Evolutionary conservation across 1,140 invertebrate species (phyloP), one percentile per base, ranked within the genome.

Genomic region (Venustaconcha ellipsiformis): DNA sequence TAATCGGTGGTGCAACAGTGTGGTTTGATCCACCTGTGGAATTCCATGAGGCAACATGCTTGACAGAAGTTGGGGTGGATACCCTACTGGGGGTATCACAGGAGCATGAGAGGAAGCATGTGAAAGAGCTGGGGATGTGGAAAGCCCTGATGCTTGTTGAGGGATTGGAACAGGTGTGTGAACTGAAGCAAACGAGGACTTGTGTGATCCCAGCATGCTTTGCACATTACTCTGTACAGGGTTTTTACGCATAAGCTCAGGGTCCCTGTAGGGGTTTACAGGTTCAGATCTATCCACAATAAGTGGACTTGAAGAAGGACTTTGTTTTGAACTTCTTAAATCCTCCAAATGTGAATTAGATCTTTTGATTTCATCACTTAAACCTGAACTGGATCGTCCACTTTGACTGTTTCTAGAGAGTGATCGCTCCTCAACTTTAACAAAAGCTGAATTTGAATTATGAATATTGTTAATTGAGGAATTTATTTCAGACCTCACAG

Each of bases 211-310:
- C 71, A 81, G 72, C 79, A 82, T 82, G 66, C 79, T 84, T 26
- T 78, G 82, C 60, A 86, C 80, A 78, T 84, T 86, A 78, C 85
- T 88, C 57, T 85, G 83, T 55, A 88, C 88, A 73, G 82, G 80
- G 74, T 89, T 88, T 80, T 87, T 88, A 55, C 87, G 84, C 87
- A 89, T 86, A 67, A 90, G 78, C 74, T 89, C 87, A 17, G 89
- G 89, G 70, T 90, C 89, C 65, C 89, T 80, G 70, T 89, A 90
- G 23, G 83, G 82, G 73, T 82, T 71, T 12, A 90, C 83, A 30
- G 88, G 82, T 73, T 89, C 84, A 67, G 78, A 77, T 76, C 81
- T 86, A 58, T 89, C 87, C 48, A 87, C 71, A 23, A 89, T 83
- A 63, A 89, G 80, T 26, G 88, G 88, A 82, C 87, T 88, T 76